Percentiles rank a stretch among this genome's conserved stretches.
Evolutionary conservation across 2,113 vertebrate genomes (phyloP).

Genomic region (Reinhardtius hippoglossoides): DNA sequence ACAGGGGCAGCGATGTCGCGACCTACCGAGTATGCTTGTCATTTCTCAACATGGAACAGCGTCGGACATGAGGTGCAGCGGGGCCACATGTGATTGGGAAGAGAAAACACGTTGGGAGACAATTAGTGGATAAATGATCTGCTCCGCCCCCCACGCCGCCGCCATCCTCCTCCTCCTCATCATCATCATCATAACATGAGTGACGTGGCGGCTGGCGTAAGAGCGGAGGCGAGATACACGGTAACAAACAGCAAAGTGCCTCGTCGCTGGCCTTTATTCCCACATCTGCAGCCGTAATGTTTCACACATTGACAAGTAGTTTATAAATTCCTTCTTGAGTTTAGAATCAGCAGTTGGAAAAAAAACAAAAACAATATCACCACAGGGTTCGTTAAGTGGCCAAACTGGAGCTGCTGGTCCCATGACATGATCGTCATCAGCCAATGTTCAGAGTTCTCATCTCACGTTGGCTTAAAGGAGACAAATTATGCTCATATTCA

Average conservation of each 20-base stretch:
- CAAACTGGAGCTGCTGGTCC: not conserved
- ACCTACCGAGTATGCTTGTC: slow-evolving; percentile 66
- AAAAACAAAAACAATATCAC: too few species aligned
- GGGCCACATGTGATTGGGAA: slow-evolving; percentile 38
- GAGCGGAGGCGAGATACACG: too few species aligned
- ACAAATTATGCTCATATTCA: too few species aligned
- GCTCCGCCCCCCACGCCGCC: slow-evolving; percentile 17
- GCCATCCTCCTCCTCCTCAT: not conserved
- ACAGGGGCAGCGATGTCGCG: slow-evolving; percentile 34
- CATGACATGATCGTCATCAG: not conserved
- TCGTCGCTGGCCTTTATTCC: too few species aligned
- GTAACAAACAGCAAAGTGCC: too few species aligned
- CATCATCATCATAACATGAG: not conserved
- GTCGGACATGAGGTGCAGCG: slow-evolving; percentile 30
- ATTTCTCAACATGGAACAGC: slow-evolving; percentile 62
- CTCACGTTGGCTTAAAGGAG: too few species aligned
- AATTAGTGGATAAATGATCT: slow-evolving; percentile 44
- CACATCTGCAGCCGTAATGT: too few species aligned
- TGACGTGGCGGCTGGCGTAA: too few species aligned
- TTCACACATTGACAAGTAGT: too few species aligned
- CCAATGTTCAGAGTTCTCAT: too few species aligned
- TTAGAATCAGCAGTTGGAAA: too few species aligned
- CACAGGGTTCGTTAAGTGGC: not conserved
- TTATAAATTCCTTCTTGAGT: too few species aligned
- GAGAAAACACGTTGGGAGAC: slow-evolving; percentile 64